Base-by-base conservation (phyloP, 2,113 vertebrate genomes). In the Diphyllodes magnificus region DNA sequence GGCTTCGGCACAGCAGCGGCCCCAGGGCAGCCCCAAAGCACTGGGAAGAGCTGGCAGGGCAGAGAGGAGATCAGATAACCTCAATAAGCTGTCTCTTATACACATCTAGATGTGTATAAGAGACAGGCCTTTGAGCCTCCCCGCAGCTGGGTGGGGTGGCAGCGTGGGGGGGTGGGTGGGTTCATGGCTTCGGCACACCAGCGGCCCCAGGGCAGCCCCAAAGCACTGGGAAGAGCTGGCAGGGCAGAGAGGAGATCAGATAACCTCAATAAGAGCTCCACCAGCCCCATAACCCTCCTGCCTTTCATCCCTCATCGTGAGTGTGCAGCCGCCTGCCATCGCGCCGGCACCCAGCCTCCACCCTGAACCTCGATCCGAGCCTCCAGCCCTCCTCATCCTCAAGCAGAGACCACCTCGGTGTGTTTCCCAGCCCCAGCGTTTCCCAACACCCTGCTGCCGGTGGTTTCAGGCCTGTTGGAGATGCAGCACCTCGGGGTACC, bases 341-440 rank as follows among this genome's bases (percentile, higher is more conserved):
- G 12, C 73, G 2, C 40, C 5, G 0, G 22, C 49, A 15, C 35
- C 0, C 2, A 47, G 56, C 42, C 47, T n/a, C 22, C 70, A 15
- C 7, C 40, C 37, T 0, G 3, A 56, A 42, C 45, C 44, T 45
- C 15, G 27, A 51, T 3, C 39, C 0, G 3, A 44, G 47, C 47
- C 59, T 53, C 10, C 76, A 11, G 1, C 71, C 40, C 72, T 91
- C 68, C 87, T 83, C 72, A 49, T 53, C 88, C 51, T 80, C 51
- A 5, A 7, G 42, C 75, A 66, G 42, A n/a, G 20, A 14, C 2
- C 19, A 1, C 10, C 66, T 8, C 0, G 3, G 13, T 3, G 75
- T 21, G 28, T 63, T 47, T 47, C 64, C 33, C 60, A 87, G 71
- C 54, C 86, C 33, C 25, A 16, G 15, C 0, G 0, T 2, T 49